Conservation (phyloP, 1,140 invertebrate species). For the Papilio polyxenes region DNA sequence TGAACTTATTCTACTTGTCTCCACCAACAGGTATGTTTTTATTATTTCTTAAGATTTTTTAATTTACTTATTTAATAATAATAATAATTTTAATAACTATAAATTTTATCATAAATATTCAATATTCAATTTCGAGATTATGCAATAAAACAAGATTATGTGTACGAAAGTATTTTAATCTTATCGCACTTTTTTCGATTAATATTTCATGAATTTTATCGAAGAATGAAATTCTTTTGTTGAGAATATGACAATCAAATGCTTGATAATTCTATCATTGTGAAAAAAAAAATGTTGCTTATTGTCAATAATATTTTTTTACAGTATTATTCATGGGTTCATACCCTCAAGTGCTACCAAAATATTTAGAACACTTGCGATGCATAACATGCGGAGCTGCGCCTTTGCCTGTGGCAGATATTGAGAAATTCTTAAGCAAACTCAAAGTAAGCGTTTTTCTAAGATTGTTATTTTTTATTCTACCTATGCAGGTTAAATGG, state of each 20-base stretch:
- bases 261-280: background rate
- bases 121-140: background rate
- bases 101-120: background rate
- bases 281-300: background rate
- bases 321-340: constrained; percentile 85
- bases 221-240: too few relatives aligned
- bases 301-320: constrained; percentile 26
- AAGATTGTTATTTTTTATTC: background rate
- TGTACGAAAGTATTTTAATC: background rate
- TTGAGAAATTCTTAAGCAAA: constrained; percentile 81
- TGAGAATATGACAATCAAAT: background rate
- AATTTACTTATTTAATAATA: background rate
- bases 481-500: background rate
- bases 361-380: constrained; percentile 81
- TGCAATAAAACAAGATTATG: background rate
- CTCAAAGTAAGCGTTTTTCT: constrained; percentile 56
- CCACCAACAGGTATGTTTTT: constrained; percentile 83
- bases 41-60: background rate
- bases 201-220: too few relatives aligned
- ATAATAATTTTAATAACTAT: background rate
- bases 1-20: constrained; percentile 82
- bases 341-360: constrained; percentile 81
- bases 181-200: background rate
- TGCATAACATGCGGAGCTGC: constrained; percentile 85
- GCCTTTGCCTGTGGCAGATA: constrained; percentile 83